Percentiles rank a stretch among this genome's conserved stretches.
These are phyloP conservation scores for Chlorospingus semifuscus DNA, from an alignment of 2,797 vertebrate genomes.

Conservation along the genomic window DNA sequence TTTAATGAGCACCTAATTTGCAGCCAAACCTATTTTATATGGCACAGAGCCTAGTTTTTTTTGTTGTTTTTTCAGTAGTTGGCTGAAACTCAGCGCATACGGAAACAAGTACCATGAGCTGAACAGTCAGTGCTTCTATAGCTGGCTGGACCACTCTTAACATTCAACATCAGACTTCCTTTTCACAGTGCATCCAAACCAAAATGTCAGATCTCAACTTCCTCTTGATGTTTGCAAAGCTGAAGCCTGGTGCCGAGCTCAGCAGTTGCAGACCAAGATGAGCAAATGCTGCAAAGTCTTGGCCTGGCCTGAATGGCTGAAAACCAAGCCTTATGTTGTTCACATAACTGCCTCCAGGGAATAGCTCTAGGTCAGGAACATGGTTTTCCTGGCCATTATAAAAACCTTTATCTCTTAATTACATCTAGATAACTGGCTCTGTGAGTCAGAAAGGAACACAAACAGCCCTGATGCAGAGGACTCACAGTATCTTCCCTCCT, in stretches of 20 bases:
- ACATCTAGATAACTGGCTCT: not conserved
- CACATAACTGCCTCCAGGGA: not conserved
- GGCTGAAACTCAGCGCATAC: not conserved
- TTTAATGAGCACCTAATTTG: not conserved
- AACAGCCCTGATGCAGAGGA: not conserved
- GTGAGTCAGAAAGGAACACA: not conserved
- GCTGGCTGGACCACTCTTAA: not conserved
- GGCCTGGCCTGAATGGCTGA: not conserved
- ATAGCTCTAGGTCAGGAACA: not conserved
- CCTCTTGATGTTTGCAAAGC: not conserved
- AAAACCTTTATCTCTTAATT: not conserved
- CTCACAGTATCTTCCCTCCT: not conserved
- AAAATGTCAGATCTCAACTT: not conserved
- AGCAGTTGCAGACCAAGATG: not conserved
- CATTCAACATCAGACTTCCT: not conserved
- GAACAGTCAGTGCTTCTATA: not conserved
- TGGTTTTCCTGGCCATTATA: not conserved
- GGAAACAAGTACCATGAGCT: not conserved
- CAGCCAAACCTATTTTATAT: not conserved
- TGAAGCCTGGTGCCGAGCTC: not conserved
- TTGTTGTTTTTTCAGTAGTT: not conserved
- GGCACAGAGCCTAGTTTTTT: not conserved
- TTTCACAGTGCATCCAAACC: not conserved
- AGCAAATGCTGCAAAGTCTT: not conserved
- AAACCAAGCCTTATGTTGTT: not conserved